Evolutionary conservation across 1,140 invertebrate species (phyloP).

Genomic region (Scaptomyza montana): DNA sequence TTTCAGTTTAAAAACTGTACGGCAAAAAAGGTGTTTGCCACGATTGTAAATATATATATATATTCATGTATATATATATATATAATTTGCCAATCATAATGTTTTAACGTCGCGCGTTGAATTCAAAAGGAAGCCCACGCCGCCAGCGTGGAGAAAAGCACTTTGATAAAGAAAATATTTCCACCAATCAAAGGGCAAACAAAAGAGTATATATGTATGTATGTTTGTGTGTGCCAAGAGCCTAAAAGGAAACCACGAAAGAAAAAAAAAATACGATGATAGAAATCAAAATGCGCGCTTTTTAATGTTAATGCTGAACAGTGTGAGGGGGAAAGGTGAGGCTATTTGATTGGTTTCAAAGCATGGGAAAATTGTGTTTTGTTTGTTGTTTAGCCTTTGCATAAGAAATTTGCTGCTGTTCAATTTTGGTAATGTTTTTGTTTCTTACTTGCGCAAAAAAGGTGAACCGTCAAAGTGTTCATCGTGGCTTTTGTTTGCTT

Average conservation of each 20-base stretch:
- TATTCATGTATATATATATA: not conserved
- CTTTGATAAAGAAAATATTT: slow-evolving; percentile 58
- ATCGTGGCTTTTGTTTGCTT: slow-evolving; percentile 32
- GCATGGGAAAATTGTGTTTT: slow-evolving; percentile 44
- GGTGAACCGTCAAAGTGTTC: slow-evolving; percentile 23
- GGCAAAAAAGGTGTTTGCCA: too few relatives aligned
- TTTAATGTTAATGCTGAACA: slow-evolving; percentile 51
- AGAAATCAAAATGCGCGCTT: slow-evolving; percentile 55
- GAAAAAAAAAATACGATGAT: slow-evolving; percentile 8
- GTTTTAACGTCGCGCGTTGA: slow-evolving; percentile 1
- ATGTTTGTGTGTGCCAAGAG: not conserved
- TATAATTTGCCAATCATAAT: slow-evolving; percentile 45
- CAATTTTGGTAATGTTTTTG: slow-evolving; percentile 47
- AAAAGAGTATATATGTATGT: slow-evolving; percentile 6
- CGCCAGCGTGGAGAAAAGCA: slow-evolving; percentile 30
- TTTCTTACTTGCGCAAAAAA: slow-evolving; percentile 32
- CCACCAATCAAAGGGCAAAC: slow-evolving; percentile 52
- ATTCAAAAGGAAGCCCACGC: slow-evolving; percentile 20
- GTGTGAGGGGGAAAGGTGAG: not conserved
- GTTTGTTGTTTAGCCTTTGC: slow-evolving; percentile 42
- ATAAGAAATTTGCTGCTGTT: slow-evolving; percentile 44
- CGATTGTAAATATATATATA: too few relatives aligned
- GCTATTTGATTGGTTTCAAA: not conserved
- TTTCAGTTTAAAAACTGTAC: too few relatives aligned
- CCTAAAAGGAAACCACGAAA: slow-evolving; percentile 12